Evolutionary conservation across 2,113 vertebrate species (phyloP), one percentile per base, ranked within the genome.

Genomic region (Fulmarus glacialis): DNA sequence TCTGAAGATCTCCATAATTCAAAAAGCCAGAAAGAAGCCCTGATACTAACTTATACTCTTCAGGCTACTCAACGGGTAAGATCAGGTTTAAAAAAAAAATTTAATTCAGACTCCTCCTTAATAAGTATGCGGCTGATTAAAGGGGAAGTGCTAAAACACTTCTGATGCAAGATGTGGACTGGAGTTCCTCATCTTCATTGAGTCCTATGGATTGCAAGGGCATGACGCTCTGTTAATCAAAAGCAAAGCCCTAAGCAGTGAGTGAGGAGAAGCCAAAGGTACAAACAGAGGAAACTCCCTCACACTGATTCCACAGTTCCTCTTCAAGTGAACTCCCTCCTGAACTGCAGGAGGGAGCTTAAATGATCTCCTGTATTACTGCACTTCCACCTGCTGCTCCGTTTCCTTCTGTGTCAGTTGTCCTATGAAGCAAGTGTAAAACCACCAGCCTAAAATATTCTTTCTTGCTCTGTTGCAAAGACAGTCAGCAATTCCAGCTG

Each of bases 221-320:
- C 40, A 59, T 53, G 19, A n/a, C 3, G 3, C 19, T 82, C 43
- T 93, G 32, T 87, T 55, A 91, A 85, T 86, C 47, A 78, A 82
- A 95, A 70, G n/a, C 62, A 97, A 93, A 91, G 32, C 66, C 19
- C 67, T 72, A 70, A 73, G 53, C 59, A 85, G 30, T 52, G 68
- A 84, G 24, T 22, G 6, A 53, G 40, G 45, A 81, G 63, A 87
- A 91, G 50, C 53, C 55, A 79, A 82, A 93, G 66, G 45, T 58
- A 48, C 22, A 59, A 47, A 82, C 34, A 83, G 59, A 93, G 75
- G 84, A 97, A 97, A 90, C 24, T 96, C 84, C 90, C 87, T 88
- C 29, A 8, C 20, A 15, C 21, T 50, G 75, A 87, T 67, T 89
- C 68, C 58, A 67, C 30, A 82, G 53, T 89, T 96, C 53, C 53